Conservation (phyloP, 2,797 vertebrate species). For the Scomberomorus guttatus region DNA sequence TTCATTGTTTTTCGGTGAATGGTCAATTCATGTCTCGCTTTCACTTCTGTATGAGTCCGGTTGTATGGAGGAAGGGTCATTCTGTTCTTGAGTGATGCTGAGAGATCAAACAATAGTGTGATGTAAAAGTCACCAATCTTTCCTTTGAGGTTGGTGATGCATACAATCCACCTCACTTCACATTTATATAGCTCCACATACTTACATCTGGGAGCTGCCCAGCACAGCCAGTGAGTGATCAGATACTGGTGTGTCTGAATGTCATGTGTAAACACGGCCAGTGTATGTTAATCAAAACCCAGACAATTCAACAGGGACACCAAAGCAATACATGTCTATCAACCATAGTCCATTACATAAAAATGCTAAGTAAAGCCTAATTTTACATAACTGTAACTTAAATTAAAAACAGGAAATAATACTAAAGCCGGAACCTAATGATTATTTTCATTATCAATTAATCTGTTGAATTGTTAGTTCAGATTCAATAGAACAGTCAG, state of each 20-base stretch:
- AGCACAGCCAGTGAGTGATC: background rate
- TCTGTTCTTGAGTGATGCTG: background rate
- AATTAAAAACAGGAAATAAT: background rate
- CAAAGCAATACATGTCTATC: background rate
- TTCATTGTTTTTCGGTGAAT: conserved; percentile 33
- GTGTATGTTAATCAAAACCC: background rate
- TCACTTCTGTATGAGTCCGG: conserved; percentile 29
- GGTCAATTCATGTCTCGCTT: conserved; percentile 31
- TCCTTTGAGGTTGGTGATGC: conserved; percentile 1
- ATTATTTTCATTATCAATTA: too few species aligned
- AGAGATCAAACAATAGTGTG: conserved; percentile 19
- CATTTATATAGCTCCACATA: background rate
- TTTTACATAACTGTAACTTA: background rate
- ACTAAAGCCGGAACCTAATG: too few species aligned
- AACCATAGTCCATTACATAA: background rate
- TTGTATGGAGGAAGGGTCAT: conserved; percentile 14
- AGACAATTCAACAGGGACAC: background rate
- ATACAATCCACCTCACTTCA: background rate
- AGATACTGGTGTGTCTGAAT: background rate
- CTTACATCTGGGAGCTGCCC: background rate
- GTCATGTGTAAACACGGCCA: background rate
- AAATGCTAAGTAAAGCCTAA: background rate
- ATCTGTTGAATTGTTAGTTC: too few species aligned
- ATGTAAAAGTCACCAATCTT: background rate
- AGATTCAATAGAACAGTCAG: too few species aligned